Evolutionary conservation across 2,888 invertebrate genomes (phyloP), one percentile per base, ranked within the genome.

Genomic region (Habroteleia sp.): DNA sequence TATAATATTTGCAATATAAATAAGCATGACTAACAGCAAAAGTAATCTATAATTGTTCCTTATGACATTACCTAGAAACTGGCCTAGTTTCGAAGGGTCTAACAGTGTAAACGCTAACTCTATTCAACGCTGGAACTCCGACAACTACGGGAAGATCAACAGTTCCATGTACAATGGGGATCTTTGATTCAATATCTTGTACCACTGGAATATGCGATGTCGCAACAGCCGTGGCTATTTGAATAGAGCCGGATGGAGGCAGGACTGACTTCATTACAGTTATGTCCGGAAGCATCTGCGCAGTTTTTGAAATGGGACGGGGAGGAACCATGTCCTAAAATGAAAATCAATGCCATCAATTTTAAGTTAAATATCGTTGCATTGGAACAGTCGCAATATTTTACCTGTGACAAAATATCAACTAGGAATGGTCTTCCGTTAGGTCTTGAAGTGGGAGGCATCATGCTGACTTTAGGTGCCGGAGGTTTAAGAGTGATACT

Each of bases 81-180:
- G 80, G 82, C 69, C 77, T 83, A 0, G 84, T 87, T 71, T 88
- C 86, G 41, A 88, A 88, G 3, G 88, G 87, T 27, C 84, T 78
- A 0, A 84, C 83, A 0, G 88, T 87, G 33, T 88, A 87, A 44
- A 87, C 79, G 76, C 87, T 88, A 31, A 86, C 84, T 17, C 83
- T 81, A 68, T 86, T 85, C 0, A 82, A 77, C 73, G 79, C 84
- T 13, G 87, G 85, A n/a, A 86, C 83, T 37, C 87, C 85, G 35
- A 88, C 78, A 2, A 88, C 81, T 3, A 87, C 81, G 1, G 88
- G 88, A 7, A 88, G 81, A 72, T 88, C 88, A 4, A 88, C 87
- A 3, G 87, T 88, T 1, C 88, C 88, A 56, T 88, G 88, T 44
- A 88, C 83, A 44, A 88, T 87, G 3, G 88, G 88, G 50, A 88